Conservation (phyloP, 2,113 vertebrate genomes). For the Poecile atricapillus region DNA sequence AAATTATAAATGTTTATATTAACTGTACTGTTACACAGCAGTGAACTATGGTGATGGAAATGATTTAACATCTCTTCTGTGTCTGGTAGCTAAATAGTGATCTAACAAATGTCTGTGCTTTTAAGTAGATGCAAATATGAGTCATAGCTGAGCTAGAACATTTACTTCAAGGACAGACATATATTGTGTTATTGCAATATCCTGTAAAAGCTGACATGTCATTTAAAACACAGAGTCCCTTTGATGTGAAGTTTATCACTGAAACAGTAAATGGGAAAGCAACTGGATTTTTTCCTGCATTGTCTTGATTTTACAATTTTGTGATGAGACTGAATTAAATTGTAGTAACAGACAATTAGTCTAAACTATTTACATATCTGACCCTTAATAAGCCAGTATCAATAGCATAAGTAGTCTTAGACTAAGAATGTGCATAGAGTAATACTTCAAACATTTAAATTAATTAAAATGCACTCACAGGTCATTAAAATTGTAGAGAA, state of each 20-base stretch:
- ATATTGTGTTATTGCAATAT: not conserved
- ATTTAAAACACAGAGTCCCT: not conserved
- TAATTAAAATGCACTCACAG: conserved; percentile 12
- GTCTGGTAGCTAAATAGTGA: not conserved
- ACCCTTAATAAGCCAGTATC: not conserved
- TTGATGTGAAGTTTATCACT: not conserved
- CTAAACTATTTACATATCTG: conserved; percentile 11
- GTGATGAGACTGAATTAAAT: not conserved
- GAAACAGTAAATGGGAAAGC: not conserved
- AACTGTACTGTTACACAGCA: not conserved
- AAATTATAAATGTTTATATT: not conserved
- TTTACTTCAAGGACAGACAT: conserved; percentile 40
- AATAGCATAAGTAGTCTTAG: not conserved
- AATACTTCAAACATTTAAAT: conserved; percentile 4
- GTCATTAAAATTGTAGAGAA: not conserved
- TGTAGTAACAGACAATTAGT: conserved; percentile 5
- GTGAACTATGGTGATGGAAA: not conserved
- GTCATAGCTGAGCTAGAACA: conserved; percentile 17
- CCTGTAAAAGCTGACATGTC: not conserved
- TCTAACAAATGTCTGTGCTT: not conserved
- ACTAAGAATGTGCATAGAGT: not conserved
- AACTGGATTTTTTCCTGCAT: not conserved
- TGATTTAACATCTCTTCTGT: not conserved
- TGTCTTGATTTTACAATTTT: not conserved
- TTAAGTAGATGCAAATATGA: conserved; percentile 9